Conservation (phyloP, 2,888 invertebrate species). For the Leucophenga maculata region DNA sequence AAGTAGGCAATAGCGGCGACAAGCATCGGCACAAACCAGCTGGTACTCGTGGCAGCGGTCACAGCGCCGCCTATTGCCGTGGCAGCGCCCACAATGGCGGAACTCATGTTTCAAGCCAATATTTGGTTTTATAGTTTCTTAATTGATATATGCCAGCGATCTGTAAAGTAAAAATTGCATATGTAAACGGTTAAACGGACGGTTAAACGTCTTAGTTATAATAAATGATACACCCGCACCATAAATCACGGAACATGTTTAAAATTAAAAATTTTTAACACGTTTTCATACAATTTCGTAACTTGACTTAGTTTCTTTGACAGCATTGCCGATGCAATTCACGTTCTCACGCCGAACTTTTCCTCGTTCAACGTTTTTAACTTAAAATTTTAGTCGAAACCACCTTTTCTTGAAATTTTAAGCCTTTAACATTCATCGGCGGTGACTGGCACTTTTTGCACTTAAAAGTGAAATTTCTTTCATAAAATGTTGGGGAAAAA, state of each 20-base stretch:
- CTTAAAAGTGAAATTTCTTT: conserved; percentile 19
- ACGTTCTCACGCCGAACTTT: background rate
- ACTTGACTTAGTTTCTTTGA: conserved; percentile 26
- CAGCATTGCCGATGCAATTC: background rate
- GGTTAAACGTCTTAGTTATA: too few species aligned
- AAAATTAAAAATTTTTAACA: conserved; percentile 46
- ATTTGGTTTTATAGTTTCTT: too few species aligned
- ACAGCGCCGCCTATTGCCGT: conserved; percentile 81
- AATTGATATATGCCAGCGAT: too few species aligned
- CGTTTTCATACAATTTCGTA: conserved; percentile 52
- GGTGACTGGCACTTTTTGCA: conserved; percentile 1
- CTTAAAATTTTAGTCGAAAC: too few species aligned
- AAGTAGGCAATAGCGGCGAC: conserved; percentile 90
- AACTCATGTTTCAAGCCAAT: conserved; percentile 74
- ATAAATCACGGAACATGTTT: conserved; percentile 2
- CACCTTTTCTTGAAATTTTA: background rate
- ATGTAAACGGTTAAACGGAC: too few species aligned
- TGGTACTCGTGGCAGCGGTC: conserved; percentile 79
- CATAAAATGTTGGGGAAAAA: background rate
- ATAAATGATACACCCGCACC: background rate
- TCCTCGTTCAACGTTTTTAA: background rate
- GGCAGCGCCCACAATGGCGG: conserved; percentile 77
- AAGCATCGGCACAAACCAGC: conserved; percentile 87
- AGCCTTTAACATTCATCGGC: background rate
- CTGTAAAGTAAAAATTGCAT: too few species aligned